phyloP scores from a whole-genome alignment of 2,113 vertebrate species.

The Coregonus clupeaformis region DNA sequence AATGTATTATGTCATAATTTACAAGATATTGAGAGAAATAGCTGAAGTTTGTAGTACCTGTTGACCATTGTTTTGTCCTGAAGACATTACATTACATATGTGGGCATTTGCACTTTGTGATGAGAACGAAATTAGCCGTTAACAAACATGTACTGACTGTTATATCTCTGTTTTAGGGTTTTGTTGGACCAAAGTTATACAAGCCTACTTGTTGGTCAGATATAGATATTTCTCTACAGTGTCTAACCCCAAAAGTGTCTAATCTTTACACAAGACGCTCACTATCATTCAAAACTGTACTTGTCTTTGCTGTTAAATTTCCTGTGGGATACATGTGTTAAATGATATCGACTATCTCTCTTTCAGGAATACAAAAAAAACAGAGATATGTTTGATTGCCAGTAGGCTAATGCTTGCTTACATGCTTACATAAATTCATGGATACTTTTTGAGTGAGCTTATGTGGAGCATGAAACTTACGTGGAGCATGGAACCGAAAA shows the following conservation, averaged over 20 bases:
- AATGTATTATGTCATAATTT: neutral
- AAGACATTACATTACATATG: neutral
- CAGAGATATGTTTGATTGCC: slow-evolving; percentile 50
- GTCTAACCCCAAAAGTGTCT: slow-evolving; percentile 49
- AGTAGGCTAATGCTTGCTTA: slow-evolving; percentile 42
- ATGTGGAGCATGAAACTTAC: neutral
- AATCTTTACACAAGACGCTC: slow-evolving; percentile 53
- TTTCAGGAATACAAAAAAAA: slow-evolving; percentile 60
- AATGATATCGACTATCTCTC: slow-evolving; percentile 47
- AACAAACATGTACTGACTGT: slow-evolving; percentile 9
- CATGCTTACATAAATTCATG: neutral
- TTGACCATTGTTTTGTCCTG: neutral
- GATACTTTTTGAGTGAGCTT: neutral
- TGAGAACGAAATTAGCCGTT: slow-evolving; percentile 27
- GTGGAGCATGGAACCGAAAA: neutral
- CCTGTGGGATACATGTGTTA: slow-evolving; percentile 4
- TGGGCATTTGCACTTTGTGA: slow-evolving; percentile 9
- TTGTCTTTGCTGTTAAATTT: slow-evolving; percentile 41
- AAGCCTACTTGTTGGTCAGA: slow-evolving; percentile 17
- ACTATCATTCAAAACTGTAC: slow-evolving; percentile 53
- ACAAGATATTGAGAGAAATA: neutral
- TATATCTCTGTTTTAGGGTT: slow-evolving; percentile 17
- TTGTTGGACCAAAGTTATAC: slow-evolving; percentile 52
- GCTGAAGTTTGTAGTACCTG: neutral
- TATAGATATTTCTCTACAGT: slow-evolving; percentile 29